phyloP scores from a whole-genome alignment of 2,113 vertebrate genomes.

The Thamnophis sirtalis region DNA sequence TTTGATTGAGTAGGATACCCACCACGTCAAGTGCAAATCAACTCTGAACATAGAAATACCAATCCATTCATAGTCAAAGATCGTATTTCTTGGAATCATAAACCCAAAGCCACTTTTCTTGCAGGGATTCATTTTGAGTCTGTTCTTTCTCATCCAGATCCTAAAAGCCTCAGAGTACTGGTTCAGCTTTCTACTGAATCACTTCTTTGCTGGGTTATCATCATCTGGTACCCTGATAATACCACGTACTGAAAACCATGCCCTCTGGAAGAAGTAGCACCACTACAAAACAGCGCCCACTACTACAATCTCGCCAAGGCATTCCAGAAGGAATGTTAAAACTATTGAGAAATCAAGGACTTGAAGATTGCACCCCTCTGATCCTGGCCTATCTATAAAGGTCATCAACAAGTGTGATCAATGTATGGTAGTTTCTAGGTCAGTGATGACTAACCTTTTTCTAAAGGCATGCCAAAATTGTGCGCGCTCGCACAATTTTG shows the following conservation, averaged over 20 bases:
- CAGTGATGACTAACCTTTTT: too few relatives aligned
- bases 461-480: too few relatives aligned
- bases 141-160: not conserved
- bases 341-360: not conserved
- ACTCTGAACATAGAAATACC: not conserved
- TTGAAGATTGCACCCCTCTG: not conserved
- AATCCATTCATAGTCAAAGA: not conserved
- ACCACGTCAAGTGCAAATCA: not conserved
- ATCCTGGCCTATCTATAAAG: not conserved
- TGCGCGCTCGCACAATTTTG: too few relatives aligned
- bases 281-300: not conserved
- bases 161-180: not conserved
- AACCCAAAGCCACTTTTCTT: not conserved
- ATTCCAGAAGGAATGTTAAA: not conserved
- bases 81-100: not conserved
- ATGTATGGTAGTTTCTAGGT: not conserved
- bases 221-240: not conserved
- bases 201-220: not conserved
- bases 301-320: not conserved
- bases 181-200: not conserved
- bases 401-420: not conserved
- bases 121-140: not conserved
- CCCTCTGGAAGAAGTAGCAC: not conserved
- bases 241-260: not conserved
- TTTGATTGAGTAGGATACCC: not conserved